Conservation (phyloP, 2,113 vertebrate species). For the Myocastor coypus region DNA sequence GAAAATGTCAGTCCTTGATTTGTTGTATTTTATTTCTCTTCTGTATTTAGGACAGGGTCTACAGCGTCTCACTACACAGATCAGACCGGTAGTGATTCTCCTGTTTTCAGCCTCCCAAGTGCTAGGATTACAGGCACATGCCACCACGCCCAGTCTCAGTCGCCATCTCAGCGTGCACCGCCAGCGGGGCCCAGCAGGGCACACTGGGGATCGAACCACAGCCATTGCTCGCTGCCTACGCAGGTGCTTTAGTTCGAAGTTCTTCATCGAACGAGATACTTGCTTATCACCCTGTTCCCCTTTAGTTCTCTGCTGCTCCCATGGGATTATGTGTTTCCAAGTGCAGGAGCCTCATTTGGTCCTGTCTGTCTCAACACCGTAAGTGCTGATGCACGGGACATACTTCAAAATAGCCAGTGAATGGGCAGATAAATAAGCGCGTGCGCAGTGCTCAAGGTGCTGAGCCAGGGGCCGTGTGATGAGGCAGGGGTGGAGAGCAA, state of each 20-base stretch:
- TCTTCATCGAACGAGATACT: constrained; percentile 17
- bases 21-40: too few species aligned
- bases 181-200: too few species aligned
- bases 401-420: constrained; percentile 6
- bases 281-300: background rate
- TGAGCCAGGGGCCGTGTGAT: background rate
- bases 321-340: background rate
- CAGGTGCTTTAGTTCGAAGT: background rate
- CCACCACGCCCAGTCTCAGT: too few species aligned
- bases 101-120: too few species aligned
- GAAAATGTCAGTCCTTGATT: constrained; percentile 1
- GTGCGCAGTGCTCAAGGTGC: background rate
- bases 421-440: background rate
- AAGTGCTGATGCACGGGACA: background rate
- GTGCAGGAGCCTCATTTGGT: background rate
- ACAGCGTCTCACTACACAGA: too few species aligned
- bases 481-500: background rate
- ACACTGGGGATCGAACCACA: too few species aligned
- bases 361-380: background rate
- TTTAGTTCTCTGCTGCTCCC: background rate
- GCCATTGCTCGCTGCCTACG: too few species aligned
- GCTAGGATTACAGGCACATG: too few species aligned
- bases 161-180: too few species aligned
- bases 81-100: too few species aligned
- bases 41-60: too few species aligned